A percentile compares a stretch with the other conserved stretches of the same genome.
These are phyloP conservation scores for Karalla daura DNA, from an alignment of 2,797 vertebrate species.

Conservation along the genomic window DNA sequence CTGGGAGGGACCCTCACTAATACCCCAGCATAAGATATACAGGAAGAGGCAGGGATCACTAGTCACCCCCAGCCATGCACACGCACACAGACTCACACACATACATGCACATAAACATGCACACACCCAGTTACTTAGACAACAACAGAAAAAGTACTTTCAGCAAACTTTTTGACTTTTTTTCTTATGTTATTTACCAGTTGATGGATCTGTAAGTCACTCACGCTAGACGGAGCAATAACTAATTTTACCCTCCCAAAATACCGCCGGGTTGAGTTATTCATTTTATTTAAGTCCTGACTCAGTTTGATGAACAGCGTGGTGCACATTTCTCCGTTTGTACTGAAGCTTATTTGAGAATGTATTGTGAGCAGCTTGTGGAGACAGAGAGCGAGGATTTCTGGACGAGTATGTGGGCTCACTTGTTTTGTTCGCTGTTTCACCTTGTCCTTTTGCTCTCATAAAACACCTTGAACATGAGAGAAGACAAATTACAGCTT, in stretches of 20 bases:
- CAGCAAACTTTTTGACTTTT: slow-evolving; percentile 74
- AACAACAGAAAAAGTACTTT: slow-evolving; percentile 71
- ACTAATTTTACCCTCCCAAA: slow-evolving; percentile 26
- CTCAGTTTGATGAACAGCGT: slow-evolving; percentile 32
- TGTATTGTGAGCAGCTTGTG: slow-evolving; percentile 26
- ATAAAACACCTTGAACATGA: slow-evolving; percentile 86
- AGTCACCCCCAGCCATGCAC: slow-evolving; percentile 74
- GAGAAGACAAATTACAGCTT: slow-evolving; percentile 86
- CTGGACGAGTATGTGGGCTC: slow-evolving; percentile 57
- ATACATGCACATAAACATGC: slow-evolving; percentile 36
- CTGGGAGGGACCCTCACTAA: slow-evolving; percentile 83
- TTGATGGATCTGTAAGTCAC: slow-evolving; percentile 47
- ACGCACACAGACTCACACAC: slow-evolving; percentile 22
- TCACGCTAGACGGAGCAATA: slow-evolving; percentile 21
- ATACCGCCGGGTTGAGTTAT: slow-evolving; percentile 22
- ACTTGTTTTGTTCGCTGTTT: slow-evolving; percentile 78
- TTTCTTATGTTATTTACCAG: slow-evolving; percentile 44
- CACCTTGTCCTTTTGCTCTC: slow-evolving; percentile 82
- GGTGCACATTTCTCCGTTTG: slow-evolving; percentile 23
- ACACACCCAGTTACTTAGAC: slow-evolving; percentile 53
- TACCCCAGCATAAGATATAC: slow-evolving; percentile 79
- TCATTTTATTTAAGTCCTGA: slow-evolving; percentile 30
- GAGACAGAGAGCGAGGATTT: slow-evolving; percentile 60
- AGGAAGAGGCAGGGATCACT: slow-evolving; percentile 77
- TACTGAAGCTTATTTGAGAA: slow-evolving; percentile 34